These are phyloP conservation scores for Synodontis membranacea DNA, from an alignment of 2,113 vertebrate genomes.

Conservation along the genomic window DNA sequence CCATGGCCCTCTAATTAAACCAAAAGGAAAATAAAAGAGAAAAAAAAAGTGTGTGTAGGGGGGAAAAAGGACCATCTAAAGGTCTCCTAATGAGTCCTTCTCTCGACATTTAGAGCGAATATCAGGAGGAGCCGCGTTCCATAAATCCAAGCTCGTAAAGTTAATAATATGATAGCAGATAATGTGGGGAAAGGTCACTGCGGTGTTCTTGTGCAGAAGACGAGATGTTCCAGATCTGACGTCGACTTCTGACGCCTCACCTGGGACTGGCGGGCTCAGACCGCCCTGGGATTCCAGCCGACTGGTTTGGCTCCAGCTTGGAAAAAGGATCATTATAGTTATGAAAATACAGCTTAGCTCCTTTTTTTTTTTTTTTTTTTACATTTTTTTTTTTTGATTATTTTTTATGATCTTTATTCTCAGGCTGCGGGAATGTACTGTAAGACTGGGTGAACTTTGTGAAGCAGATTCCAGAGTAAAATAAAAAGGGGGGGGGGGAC, in stretches of 20 bases:
- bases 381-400: neutral
- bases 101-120: conserved; percentile 49
- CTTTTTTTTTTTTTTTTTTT: neutral
- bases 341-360: conserved; percentile 17
- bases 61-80: conserved; percentile 21
- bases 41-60: neutral
- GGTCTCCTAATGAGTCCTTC: conserved; percentile 53
- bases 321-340: conserved; percentile 30
- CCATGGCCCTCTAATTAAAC: conserved; percentile 44
- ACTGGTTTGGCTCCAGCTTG: neutral
- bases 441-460: neutral
- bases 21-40: conserved; percentile 41
- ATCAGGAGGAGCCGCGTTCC: conserved; percentile 34
- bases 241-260: conserved; percentile 18
- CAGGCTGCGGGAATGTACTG: neutral
- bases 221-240: conserved; percentile 1
- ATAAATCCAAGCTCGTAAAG: conserved; percentile 53
- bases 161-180: conserved; percentile 52
- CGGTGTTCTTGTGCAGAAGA: neutral
- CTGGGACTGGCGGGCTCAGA: conserved; percentile 10
- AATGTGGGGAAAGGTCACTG: conserved; percentile 51
- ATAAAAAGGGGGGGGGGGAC: no score
- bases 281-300: neutral
- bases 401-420: neutral
- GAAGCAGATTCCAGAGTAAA: neutral